These are phyloP conservation scores for Esperia sulphurella DNA, from an alignment of 2,888 invertebrate genomes.

Conservation along the genomic window DNA sequence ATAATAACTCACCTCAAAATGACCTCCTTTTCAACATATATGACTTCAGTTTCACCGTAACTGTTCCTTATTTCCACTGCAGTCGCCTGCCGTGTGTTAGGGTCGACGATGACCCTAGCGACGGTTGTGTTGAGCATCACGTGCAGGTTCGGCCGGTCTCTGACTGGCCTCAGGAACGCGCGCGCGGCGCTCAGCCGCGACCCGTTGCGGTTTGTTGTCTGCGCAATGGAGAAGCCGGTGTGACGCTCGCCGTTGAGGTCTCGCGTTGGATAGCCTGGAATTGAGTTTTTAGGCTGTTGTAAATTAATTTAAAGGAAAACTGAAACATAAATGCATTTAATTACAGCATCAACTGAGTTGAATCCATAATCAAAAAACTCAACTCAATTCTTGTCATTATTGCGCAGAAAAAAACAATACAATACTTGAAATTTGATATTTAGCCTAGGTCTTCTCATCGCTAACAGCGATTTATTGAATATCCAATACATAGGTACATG, in stretches of 20 bases:
- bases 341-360: too few relatives aligned
- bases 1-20: conserved; percentile 79
- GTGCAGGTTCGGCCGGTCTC: conserved; percentile 87
- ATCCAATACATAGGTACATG: too few relatives aligned
- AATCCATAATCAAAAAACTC: too few relatives aligned
- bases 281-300: too few relatives aligned
- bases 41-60: conserved; percentile 74
- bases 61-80: conserved; percentile 86
- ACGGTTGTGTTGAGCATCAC: conserved; percentile 91
- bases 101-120: conserved; percentile 86
- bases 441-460: too few relatives aligned
- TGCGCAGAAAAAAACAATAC: too few relatives aligned
- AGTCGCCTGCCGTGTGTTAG: conserved; percentile 84
- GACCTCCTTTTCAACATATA: conserved; percentile 85
- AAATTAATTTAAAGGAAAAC: too few relatives aligned
- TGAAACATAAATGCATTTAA: too few relatives aligned
- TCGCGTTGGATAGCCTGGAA: conserved; percentile 83
- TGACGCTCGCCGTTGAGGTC: conserved; percentile 90
- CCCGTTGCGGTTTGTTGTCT: conserved; percentile 92
- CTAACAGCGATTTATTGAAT: too few relatives aligned
- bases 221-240: conserved; percentile 92
- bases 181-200: conserved; percentile 90
- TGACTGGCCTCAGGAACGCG: conserved; percentile 90
- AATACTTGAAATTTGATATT: too few relatives aligned
- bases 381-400: too few relatives aligned